Evolutionary conservation across 2,113 vertebrate species (phyloP).

Genomic region (Macheiramphus alcinus): DNA sequence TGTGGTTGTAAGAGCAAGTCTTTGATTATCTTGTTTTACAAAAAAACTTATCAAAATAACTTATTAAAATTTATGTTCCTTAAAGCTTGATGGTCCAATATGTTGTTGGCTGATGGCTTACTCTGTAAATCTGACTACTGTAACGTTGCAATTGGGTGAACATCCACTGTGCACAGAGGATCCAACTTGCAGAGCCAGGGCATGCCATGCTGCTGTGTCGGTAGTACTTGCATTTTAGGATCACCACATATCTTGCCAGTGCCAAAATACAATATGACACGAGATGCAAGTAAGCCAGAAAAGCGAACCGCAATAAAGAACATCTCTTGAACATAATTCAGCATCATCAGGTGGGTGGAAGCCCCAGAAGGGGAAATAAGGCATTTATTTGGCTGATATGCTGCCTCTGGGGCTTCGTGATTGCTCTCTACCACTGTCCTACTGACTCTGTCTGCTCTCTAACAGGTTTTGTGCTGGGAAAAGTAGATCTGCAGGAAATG

Average conservation of each 20-base stretch:
- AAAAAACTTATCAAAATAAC: not conserved
- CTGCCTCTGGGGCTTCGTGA: not conserved
- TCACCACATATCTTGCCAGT: not conserved
- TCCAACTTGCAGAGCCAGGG: not conserved
- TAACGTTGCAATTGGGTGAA: not conserved
- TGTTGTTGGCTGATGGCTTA: not conserved
- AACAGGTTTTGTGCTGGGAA: not conserved
- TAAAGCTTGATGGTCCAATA: not conserved
- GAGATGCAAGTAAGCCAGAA: not conserved
- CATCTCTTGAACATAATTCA: not conserved
- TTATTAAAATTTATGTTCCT: not conserved
- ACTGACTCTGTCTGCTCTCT: not conserved
- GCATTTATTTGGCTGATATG: not conserved
- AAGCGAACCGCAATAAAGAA: not conserved
- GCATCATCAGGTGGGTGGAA: not conserved
- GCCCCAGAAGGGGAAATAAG: not conserved
- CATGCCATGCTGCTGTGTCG: rapidly evolving
- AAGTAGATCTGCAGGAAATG: not conserved
- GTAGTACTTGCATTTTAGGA: not conserved
- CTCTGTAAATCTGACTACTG: not conserved
- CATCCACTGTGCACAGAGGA: rapidly evolving
- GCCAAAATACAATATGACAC: not conserved
- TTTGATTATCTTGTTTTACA: not conserved
- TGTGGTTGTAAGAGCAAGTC: not conserved
- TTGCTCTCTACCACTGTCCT: not conserved